Evolutionary conservation across 1,140 invertebrate species (phyloP).

Genomic region (Meloidogyne exigua): DNA sequence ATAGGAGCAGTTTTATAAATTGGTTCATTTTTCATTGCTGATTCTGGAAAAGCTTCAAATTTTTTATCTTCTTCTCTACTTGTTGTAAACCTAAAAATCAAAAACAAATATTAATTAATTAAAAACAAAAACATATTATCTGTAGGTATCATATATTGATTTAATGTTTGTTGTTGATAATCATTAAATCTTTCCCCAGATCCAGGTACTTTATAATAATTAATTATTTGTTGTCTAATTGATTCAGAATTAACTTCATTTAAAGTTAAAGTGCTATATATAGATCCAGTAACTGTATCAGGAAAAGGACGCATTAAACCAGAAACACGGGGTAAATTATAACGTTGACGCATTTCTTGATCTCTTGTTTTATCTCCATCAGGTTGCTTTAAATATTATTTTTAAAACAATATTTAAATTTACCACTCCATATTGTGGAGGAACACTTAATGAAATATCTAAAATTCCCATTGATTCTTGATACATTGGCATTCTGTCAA

Average conservation of each 20-base stretch:
- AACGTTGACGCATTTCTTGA: slow-evolving; percentile 46
- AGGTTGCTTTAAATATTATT: slow-evolving; percentile 40
- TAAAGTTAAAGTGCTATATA: slow-evolving; percentile 46
- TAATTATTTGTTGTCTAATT: slow-evolving; percentile 51
- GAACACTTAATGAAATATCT: slow-evolving; percentile 55
- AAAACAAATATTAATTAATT: no score
- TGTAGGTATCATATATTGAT: slow-evolving; percentile 47
- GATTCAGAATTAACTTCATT: slow-evolving; percentile 53
- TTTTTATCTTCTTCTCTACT: slow-evolving; percentile 55
- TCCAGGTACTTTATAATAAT: slow-evolving; percentile 46
- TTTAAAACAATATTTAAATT: not conserved
- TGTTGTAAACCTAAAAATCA: not conserved
- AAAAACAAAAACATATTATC: slow-evolving; percentile 44
- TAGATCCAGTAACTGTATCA: slow-evolving; percentile 45
- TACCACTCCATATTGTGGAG: slow-evolving; percentile 63
- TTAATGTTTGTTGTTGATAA: slow-evolving; percentile 42
- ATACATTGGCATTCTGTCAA: slow-evolving; percentile 61
- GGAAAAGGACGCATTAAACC: slow-evolving; percentile 53
- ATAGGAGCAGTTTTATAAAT: slow-evolving; percentile 49
- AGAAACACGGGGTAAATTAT: slow-evolving; percentile 47
- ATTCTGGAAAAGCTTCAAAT: slow-evolving; percentile 57
- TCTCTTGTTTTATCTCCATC: slow-evolving; percentile 57
- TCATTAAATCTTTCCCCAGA: slow-evolving; percentile 45
- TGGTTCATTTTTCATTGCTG: slow-evolving; percentile 51
- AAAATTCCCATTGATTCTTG: slow-evolving; percentile 62